phyloP scores from a whole-genome alignment of 2,113 vertebrate genomes.

The Athene noctua region DNA sequence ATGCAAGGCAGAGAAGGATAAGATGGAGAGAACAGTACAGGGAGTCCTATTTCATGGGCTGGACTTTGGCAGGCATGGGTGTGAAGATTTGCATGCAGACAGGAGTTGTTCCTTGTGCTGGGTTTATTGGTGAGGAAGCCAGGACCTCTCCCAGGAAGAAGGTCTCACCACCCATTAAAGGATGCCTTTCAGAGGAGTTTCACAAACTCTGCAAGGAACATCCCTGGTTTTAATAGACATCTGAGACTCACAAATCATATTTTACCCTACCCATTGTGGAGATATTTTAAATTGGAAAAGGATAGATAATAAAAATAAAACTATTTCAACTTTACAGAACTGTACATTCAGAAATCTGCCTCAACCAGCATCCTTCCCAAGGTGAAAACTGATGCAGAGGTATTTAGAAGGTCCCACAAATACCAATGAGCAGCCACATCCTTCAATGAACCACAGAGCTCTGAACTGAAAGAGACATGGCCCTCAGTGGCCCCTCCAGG shows the following conservation, averaged over 20 bases:
- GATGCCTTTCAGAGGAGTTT: neutral
- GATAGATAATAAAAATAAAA: neutral
- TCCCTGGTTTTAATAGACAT: neutral
- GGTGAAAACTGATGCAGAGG: neutral
- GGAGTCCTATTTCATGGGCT: accelerated
- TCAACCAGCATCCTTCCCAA: neutral
- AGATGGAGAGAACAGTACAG: accelerated
- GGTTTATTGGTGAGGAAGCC: neutral
- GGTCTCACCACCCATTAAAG: neutral
- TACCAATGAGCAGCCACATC: neutral
- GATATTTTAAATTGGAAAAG: neutral
- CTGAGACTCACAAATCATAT: neutral
- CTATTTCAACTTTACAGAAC: neutral
- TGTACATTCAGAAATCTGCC: neutral
- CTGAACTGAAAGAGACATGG: neutral
- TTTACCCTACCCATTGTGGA: neutral
- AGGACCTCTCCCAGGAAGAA: neutral
- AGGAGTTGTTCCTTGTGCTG: neutral
- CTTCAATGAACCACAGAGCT: neutral
- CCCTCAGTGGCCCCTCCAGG: neutral
- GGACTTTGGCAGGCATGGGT: accelerated
- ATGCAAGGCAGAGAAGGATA: neutral
- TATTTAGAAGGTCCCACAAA: neutral
- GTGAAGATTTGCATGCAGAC: neutral
- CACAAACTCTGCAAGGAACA: neutral